Evolutionary conservation across 1,140 invertebrate species (phyloP).

Genomic region (Coptotermes formosanus): DNA sequence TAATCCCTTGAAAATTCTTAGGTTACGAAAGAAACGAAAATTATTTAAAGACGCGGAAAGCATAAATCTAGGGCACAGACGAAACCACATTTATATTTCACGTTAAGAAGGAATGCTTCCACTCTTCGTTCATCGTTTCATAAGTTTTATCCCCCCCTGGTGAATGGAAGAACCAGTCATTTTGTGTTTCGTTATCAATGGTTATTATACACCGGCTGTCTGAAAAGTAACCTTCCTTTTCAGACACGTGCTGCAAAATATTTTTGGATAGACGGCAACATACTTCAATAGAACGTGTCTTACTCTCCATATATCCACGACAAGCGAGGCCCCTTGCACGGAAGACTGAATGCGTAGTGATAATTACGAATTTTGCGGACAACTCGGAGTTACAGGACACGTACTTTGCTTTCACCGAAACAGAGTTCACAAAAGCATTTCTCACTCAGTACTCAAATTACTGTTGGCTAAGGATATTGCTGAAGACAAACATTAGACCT

Average conservation of each 20-base stretch:
- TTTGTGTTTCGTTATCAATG: background rate
- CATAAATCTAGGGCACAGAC: background rate
- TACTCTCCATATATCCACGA: too few species aligned
- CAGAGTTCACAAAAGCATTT: too few species aligned
- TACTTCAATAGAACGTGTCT: too few species aligned
- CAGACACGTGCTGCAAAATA: background rate
- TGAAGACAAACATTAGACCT: too few species aligned
- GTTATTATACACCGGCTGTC: background rate
- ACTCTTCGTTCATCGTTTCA: background rate
- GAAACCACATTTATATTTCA: slow-evolving; percentile 19
- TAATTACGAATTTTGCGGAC: too few species aligned
- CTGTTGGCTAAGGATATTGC: too few species aligned
- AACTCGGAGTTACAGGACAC: too few species aligned
- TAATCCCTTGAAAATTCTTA: slow-evolving; percentile 7
- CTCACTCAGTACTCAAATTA: too few species aligned
- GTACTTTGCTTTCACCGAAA: too few species aligned
- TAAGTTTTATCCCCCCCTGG: background rate
- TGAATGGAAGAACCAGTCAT: background rate
- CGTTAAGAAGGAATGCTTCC: background rate
- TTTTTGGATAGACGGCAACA: background rate
- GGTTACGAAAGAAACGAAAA: background rate
- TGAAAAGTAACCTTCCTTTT: background rate
- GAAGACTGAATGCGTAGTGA: too few species aligned
- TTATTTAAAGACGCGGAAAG: slow-evolving; percentile 1
- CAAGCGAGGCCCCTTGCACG: too few species aligned